These are phyloP conservation scores for Aspidiotus rigidus DNA, from an alignment of 2,888 invertebrate species.

Conservation along the genomic window DNA sequence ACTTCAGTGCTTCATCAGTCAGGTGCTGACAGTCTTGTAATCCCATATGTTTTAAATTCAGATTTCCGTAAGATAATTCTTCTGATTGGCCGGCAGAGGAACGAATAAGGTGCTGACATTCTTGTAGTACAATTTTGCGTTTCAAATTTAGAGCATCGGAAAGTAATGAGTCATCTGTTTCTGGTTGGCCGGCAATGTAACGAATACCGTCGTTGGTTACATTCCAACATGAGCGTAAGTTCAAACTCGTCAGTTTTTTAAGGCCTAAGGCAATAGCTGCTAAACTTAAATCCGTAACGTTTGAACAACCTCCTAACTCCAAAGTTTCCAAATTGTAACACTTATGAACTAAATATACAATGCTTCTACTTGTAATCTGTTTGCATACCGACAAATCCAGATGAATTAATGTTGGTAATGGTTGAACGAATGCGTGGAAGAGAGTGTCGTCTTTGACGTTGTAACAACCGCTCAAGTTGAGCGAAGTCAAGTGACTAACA, in stretches of 20 bases:
- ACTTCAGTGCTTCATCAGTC: slow-evolving; percentile 80
- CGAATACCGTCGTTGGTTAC: slow-evolving; percentile 82
- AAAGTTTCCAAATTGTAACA: slow-evolving; percentile 76
- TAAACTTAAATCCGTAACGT: slow-evolving; percentile 80
- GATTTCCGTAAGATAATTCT: slow-evolving; percentile 49
- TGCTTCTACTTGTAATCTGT: slow-evolving; percentile 84
- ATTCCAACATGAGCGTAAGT: slow-evolving; percentile 85
- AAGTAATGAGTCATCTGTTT: slow-evolving; percentile 52
- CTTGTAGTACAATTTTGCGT: too few relatives aligned
- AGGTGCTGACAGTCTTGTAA: slow-evolving; percentile 91
- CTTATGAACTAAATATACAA: slow-evolving; percentile 74
- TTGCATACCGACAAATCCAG: slow-evolving; percentile 87
- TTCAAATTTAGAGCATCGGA: too few relatives aligned
- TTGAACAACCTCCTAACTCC: slow-evolving; percentile 84
- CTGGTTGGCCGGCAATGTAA: slow-evolving; percentile 51
- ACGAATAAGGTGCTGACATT: slow-evolving; percentile 47
- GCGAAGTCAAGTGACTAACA: slow-evolving; percentile 73
- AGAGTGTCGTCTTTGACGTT: slow-evolving; percentile 78
- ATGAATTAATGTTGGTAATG: slow-evolving; percentile 64
- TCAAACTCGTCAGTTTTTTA: slow-evolving; percentile 70
- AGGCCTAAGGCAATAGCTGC: slow-evolving; percentile 79
- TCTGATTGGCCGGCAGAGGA: slow-evolving; percentile 43
- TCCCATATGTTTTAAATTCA: slow-evolving; percentile 71
- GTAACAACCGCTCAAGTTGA: slow-evolving; percentile 87
- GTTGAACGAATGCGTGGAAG: slow-evolving; percentile 68